These are phyloP conservation scores for Poecilia velifera DNA, from an alignment of 2,797 vertebrate genomes.

Conservation along the genomic window DNA sequence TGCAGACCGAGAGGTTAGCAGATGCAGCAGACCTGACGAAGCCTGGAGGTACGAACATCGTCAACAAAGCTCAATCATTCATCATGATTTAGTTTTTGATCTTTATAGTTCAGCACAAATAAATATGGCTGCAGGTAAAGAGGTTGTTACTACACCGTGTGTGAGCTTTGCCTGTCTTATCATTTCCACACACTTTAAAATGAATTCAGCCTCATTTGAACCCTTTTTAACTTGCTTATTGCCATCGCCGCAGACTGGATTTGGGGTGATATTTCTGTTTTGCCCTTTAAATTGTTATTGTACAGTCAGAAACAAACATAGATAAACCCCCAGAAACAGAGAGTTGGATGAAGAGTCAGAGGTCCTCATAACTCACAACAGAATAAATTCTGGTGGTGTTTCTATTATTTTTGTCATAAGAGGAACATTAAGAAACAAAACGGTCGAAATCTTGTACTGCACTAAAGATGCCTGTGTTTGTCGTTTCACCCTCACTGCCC, in stretches of 20 bases:
- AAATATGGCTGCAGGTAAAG: neutral
- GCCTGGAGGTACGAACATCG: conserved; percentile 35
- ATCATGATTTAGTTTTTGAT: neutral
- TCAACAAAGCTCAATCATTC: conserved; percentile 5
- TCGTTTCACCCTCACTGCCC: neutral
- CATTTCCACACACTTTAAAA: neutral
- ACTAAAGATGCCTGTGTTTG: neutral
- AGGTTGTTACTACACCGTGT: neutral
- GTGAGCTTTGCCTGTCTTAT: neutral
- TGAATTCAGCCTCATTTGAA: neutral
- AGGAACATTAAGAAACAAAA: neutral
- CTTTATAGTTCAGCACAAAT: neutral
- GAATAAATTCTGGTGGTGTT: neutral
- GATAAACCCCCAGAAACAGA: neutral
- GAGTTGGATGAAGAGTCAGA: neutral
- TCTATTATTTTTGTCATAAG: neutral
- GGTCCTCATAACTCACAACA: neutral
- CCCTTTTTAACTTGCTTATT: neutral
- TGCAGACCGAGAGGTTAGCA: conserved; percentile 40
- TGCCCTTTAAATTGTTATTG: neutral
- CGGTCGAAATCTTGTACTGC: neutral
- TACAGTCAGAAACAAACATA: neutral
- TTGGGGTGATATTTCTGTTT: neutral
- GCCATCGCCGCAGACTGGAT: neutral
- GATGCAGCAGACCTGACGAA: conserved; percentile 41